These are phyloP conservation scores for Cinclus mexicanus DNA, from an alignment of 2,113 vertebrate species.

Conservation along the genomic window DNA sequence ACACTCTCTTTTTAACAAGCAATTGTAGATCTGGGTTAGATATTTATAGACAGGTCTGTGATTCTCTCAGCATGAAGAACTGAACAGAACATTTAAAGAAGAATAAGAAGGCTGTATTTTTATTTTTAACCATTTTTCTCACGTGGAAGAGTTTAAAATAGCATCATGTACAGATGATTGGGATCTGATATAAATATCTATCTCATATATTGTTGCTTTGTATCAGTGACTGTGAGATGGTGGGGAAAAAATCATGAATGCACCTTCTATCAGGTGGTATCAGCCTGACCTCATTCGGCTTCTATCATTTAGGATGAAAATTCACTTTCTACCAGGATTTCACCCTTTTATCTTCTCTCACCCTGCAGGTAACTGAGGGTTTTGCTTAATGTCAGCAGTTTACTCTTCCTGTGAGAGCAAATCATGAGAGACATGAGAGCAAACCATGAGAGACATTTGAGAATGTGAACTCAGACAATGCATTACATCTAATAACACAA, in stretches of 20 bases:
- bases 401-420: neutral
- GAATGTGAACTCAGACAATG: neutral
- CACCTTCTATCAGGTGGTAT: neutral
- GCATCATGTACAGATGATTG: slow-evolving; percentile 16
- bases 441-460: neutral
- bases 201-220: slow-evolving; percentile 2
- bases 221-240: neutral
- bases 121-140: slow-evolving; percentile 69
- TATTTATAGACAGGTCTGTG: slow-evolving; percentile 72
- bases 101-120: slow-evolving; percentile 39
- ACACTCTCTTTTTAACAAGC: slow-evolving; percentile 40
- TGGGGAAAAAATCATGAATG: neutral
- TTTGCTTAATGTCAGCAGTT: neutral
- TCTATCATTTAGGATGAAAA: neutral
- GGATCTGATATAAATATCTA: slow-evolving; percentile 17
- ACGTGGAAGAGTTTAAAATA: slow-evolving; percentile 51
- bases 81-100: slow-evolving; percentile 59
- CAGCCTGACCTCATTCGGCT: neutral
- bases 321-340: neutral
- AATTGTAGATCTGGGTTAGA: slow-evolving; percentile 73
- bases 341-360: neutral
- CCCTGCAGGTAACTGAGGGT: neutral
- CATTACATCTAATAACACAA: neutral
- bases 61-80: slow-evolving; percentile 58
- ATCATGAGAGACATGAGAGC: neutral